phyloP scores from a whole-genome alignment of 2,113 vertebrate species.

The Climacteris rufus region DNA sequence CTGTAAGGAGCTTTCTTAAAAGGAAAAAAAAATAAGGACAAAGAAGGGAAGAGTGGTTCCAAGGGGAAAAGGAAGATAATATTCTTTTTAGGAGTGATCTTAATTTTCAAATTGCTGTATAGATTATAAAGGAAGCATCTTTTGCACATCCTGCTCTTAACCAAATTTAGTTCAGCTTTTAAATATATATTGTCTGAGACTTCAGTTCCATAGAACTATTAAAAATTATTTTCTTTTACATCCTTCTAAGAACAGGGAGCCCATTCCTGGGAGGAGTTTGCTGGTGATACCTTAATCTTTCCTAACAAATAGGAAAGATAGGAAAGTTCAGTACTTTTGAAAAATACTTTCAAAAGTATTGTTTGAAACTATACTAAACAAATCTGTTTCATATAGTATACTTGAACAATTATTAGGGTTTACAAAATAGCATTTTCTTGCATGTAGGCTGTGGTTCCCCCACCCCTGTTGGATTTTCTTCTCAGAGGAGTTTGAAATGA shows the following conservation, averaged over 20 bases:
- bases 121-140: neutral
- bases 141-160: neutral
- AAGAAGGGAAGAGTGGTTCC: fast-evolving
- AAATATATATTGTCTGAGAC: neutral
- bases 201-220: neutral
- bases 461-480: fast-evolving
- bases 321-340: too few species aligned
- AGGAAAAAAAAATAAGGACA: neutral
- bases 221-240: neutral
- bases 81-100: neutral
- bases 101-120: neutral
- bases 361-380: too few species aligned
- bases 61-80: fast-evolving
- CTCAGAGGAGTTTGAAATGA: neutral
- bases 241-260: neutral
- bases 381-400: neutral
- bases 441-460: neutral
- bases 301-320: too few species aligned
- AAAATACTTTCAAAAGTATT: too few species aligned
- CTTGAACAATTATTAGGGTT: neutral
- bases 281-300: neutral
- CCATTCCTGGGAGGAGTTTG: neutral
- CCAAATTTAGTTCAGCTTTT: neutral
- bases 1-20: neutral
- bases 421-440: neutral